These are phyloP conservation scores for Alethe diademata DNA, from an alignment of 2,113 vertebrate species.

Conservation along the genomic window DNA sequence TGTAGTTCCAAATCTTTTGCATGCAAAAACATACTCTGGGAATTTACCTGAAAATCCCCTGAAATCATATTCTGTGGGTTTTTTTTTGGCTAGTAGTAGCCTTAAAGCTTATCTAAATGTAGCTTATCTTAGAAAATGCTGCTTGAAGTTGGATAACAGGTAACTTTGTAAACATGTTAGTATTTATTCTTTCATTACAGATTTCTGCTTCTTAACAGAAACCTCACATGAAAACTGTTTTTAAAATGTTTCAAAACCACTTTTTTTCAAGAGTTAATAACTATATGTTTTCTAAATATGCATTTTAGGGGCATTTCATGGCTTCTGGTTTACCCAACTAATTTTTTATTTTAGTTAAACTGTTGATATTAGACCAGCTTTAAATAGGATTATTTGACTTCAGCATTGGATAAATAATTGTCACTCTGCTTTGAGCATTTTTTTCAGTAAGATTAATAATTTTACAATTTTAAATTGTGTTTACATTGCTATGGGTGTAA, in stretches of 20 bases:
- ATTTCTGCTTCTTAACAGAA: not conserved
- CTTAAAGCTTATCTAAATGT: not conserved
- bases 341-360: not conserved
- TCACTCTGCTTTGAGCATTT: not conserved
- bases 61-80: rapidly evolving
- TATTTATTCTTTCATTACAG: not conserved
- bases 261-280: not conserved
- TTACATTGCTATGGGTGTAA: not conserved
- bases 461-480: not conserved
- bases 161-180: not conserved
- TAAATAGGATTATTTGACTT: not conserved
- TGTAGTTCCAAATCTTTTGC: not conserved
- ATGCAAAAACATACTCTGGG: not conserved
- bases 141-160: not conserved
- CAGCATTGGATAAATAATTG: not conserved
- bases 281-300: not conserved
- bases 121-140: not conserved
- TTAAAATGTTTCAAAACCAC: not conserved
- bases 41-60: not conserved
- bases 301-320: not conserved
- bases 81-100: not conserved
- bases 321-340: not conserved
- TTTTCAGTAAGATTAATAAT: not conserved
- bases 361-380: not conserved
- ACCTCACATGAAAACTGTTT: not conserved